Conservation (phyloP, 2,113 vertebrate species). For the Indri indri region DNA sequence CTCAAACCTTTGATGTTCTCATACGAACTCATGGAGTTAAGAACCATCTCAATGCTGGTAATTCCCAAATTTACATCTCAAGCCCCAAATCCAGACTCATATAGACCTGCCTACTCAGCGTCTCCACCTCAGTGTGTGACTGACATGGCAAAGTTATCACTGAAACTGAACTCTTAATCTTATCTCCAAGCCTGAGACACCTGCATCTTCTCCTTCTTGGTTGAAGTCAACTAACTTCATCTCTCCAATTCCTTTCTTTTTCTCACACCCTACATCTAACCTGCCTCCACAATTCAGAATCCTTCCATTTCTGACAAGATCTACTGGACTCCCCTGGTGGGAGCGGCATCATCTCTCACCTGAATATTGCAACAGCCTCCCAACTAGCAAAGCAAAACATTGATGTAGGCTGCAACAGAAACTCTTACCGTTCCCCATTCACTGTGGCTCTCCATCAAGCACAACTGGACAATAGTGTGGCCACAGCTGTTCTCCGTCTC, state of each 20-base stretch:
- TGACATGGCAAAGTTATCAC: no score
- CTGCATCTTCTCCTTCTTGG: not conserved
- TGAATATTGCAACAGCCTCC: not conserved
- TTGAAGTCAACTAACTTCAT: not conserved
- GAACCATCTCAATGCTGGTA: no score
- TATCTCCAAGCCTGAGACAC: not conserved
- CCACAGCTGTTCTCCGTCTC: not conserved
- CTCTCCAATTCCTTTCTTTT: not conserved
- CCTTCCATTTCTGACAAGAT: not conserved
- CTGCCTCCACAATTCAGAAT: not conserved
- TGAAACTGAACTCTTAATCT: not conserved
- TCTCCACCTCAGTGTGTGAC: not conserved
- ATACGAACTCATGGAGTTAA: not conserved
- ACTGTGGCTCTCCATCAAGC: constrained; percentile 35
- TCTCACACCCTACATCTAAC: not conserved
- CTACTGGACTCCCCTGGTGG: not conserved
- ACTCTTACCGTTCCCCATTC: not conserved
- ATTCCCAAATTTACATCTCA: not conserved
- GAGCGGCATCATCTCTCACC: not conserved
- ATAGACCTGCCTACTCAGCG: not conserved
- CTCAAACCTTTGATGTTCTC: not conserved
- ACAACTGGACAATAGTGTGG: constrained; percentile 55
- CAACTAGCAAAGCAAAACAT: not conserved
- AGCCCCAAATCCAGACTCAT: not conserved
- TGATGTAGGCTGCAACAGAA: constrained; percentile 43